Percentiles rank a stretch among this genome's conserved stretches.
Evolutionary conservation across 2,797 vertebrate species (phyloP).

Genomic region (Myotis myotis): DNA sequence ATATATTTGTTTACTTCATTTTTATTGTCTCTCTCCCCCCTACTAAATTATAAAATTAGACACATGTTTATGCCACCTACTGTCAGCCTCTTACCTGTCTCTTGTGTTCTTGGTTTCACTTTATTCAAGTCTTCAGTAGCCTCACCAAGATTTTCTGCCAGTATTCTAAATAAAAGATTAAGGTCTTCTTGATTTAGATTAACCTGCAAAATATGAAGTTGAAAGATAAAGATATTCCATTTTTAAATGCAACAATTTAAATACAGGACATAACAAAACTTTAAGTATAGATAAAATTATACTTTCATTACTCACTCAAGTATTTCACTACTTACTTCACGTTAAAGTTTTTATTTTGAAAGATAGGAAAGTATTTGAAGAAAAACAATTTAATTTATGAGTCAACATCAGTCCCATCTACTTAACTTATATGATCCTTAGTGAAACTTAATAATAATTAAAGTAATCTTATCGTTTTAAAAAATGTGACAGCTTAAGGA

Average conservation of each 20-base stretch:
- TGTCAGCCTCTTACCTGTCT: constrained; percentile 83
- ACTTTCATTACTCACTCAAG: background rate
- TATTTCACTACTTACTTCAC: background rate
- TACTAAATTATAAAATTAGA: background rate
- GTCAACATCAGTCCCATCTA: background rate
- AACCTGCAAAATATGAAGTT: constrained; percentile 84
- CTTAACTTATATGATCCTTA: background rate
- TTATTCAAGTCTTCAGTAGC: constrained; percentile 78
- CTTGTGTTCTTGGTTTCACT: constrained; percentile 74
- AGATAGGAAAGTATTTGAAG: background rate
- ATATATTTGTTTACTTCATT: background rate
- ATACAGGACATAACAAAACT: background rate
- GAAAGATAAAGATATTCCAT: constrained; percentile 28
- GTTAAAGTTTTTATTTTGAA: constrained; percentile 6
- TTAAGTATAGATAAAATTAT: background rate
- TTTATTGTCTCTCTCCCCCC: background rate
- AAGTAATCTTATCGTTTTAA: background rate
- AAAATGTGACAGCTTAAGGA: background rate
- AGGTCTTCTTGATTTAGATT: constrained; percentile 93
- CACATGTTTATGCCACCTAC: background rate
- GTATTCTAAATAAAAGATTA: constrained; percentile 91
- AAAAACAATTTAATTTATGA: background rate
- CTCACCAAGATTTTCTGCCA: constrained; percentile 94
- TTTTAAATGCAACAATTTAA: constrained; percentile 42
- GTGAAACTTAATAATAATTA: background rate